Base-by-base conservation (phyloP, 1,140 invertebrate genomes). In the Scaptodrosophila lebanonensis region DNA sequence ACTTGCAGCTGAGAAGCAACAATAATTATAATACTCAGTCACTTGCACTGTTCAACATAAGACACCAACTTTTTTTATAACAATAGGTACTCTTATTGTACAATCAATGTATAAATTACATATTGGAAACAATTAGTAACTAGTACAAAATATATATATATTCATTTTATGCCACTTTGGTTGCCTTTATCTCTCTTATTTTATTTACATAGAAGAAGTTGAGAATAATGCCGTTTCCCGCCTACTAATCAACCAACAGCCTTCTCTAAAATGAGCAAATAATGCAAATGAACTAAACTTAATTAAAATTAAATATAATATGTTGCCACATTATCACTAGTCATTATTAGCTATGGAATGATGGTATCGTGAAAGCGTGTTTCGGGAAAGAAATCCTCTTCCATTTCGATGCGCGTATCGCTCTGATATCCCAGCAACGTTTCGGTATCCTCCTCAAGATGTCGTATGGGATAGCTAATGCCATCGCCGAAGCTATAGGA, bases 401-500 rank as follows among this genome's bases (percentile, higher is more conserved):
- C 84, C 64, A 86, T 65, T 50, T 89, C 89, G 20, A 88, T 89
- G 88, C 89, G 89, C 7, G 88, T 87, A 73, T 90, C 89, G 18
- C 88, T 88, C 27, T 79, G 73, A 62, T 85, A 68, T 35, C 89
- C 89, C 57, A 95, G 89, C 52, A 97, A 88, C 20, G 91, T 91
- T 87, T 95, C 93, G 54, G 92, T 92, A 84, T 96, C 95, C 87
- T 95, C 93, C 69, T 95, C 93, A 65, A 91, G 89, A 56, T 91
- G 91, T 35, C 93, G 91, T 84, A 94, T 92, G 9, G 95, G 95
- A 88, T 94, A 97, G 71, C 91, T 93, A 70, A 95, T 91, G 59
- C 95, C 95, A 88, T 96, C 94, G 68, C 95, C 95, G 87, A 95
- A 91, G 89, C 95, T 94, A 89, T 61, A 90, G 88, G 67, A 61